These are phyloP conservation scores for Takifugu rubripes DNA, from an alignment of 2,797 vertebrate species.

Conservation along the genomic window DNA sequence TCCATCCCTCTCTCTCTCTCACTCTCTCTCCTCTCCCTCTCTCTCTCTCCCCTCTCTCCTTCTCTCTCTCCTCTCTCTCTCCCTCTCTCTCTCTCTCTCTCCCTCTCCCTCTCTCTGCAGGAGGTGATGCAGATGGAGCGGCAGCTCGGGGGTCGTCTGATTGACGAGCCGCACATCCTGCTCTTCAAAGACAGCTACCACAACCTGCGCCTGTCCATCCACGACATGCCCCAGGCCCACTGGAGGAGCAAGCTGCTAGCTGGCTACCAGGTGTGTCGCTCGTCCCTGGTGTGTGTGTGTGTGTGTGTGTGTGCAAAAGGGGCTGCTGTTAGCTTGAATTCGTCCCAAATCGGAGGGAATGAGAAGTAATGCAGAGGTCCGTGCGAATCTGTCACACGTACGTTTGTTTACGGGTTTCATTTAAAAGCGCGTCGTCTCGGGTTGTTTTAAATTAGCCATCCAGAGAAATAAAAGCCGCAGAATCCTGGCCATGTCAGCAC, in stretches of 20 bases:
- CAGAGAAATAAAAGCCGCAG: conserved; percentile 20
- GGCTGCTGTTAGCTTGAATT: conserved; percentile 12
- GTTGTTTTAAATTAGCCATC: conserved; percentile 32
- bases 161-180: conserved; percentile 91
- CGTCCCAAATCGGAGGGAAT: conserved; percentile 34
- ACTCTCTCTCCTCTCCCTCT: conserved; percentile 5
- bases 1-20: conserved; percentile 3
- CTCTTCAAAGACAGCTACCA: conserved; percentile 99
- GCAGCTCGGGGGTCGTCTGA: conserved; percentile 96
- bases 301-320: neutral
- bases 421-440: conserved; percentile 19
- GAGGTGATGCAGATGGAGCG: conserved; percentile 98
- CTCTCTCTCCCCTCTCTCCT: conserved; percentile 7
- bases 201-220: conserved; percentile 97
- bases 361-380: conserved; percentile 45
- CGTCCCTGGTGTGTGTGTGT: conserved; percentile 18
- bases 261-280: conserved; percentile 88
- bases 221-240: conserved; percentile 93
- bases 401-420: conserved; percentile 19
- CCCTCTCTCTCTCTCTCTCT: conserved; percentile 2
- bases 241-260: conserved; percentile 98
- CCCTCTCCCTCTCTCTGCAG: conserved; percentile 62
- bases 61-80: conserved; percentile 4
- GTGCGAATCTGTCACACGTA: conserved; percentile 41
- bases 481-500: conserved; percentile 2